Percentiles rank a stretch among this genome's conserved stretches.
phyloP scores from a whole-genome alignment of 1,140 invertebrate genomes.

The Achroia grisella region DNA sequence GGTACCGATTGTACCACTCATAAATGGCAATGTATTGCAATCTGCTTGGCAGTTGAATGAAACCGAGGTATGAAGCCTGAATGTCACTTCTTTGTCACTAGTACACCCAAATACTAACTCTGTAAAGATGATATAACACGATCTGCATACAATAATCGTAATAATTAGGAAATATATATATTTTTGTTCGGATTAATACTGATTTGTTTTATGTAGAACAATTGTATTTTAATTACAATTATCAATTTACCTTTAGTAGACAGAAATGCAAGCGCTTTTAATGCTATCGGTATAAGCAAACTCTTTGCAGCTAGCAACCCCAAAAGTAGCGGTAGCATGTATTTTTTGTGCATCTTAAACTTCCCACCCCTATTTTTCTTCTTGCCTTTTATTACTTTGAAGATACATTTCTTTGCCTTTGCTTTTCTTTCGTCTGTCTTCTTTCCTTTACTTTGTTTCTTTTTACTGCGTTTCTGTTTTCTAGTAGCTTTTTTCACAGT shows the following conservation, averaged over 20 bases:
- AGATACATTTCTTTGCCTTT: conserved; percentile 37
- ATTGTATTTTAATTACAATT: neutral
- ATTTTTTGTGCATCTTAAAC: conserved; percentile 51
- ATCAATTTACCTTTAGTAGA: conserved; percentile 64
- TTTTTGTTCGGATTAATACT: too few species aligned
- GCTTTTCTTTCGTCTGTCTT: conserved; percentile 25
- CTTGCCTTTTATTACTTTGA: conserved; percentile 32
- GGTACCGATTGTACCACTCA: too few species aligned
- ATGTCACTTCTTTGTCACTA: too few species aligned
- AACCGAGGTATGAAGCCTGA: too few species aligned
- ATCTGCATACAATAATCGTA: too few species aligned
- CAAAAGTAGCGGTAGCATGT: conserved; percentile 75
- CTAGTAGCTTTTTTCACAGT: conserved; percentile 6
- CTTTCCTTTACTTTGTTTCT: conserved; percentile 17
- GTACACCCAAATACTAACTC: too few species aligned
- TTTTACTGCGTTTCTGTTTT: conserved; percentile 7
- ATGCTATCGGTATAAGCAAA: conserved; percentile 76
- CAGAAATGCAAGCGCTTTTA: conserved; percentile 77
- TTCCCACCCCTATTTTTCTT: conserved; percentile 28
- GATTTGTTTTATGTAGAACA: too few species aligned
- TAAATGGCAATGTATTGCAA: too few species aligned
- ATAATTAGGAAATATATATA: too few species aligned
- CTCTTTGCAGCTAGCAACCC: conserved; percentile 77
- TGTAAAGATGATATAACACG: too few species aligned
- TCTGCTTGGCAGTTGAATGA: too few species aligned